phyloP scores from a whole-genome alignment of 2,888 invertebrate species.

The Ryuthela nishihirai region DNA sequence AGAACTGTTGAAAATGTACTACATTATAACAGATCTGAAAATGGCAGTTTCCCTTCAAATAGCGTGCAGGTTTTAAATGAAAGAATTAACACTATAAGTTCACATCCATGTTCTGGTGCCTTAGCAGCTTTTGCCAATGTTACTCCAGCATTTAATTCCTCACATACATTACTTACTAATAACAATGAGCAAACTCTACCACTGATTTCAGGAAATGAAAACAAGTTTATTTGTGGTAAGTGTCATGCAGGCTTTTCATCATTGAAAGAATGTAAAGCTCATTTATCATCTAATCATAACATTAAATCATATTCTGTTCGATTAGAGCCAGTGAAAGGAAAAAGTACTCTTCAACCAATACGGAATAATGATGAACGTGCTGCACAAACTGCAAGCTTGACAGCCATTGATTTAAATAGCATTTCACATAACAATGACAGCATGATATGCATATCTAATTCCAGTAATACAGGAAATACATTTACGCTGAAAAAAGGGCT shows the following conservation, averaged over 20 bases:
- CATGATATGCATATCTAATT: no score
- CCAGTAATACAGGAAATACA: background rate
- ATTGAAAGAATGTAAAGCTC: conserved; percentile 48
- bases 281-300: conserved; percentile 46
- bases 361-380: background rate
- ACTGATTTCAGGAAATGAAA: background rate
- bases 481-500: background rate
- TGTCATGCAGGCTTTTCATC: conserved; percentile 48
- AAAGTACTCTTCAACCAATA: background rate
- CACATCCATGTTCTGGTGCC: no score
- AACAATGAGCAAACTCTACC: background rate
- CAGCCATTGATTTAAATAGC: no score
- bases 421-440: no score
- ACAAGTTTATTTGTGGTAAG: conserved; percentile 47
- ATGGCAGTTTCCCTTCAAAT: background rate
- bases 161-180: background rate
- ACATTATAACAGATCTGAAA: conserved; percentile 1
- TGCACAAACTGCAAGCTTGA: no score
- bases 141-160: background rate
- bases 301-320: conserved; percentile 10
- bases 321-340: conserved; percentile 7
- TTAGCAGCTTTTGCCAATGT: no score
- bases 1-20: background rate
- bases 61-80: background rate
- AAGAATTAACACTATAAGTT: no score